Evolutionary conservation across 1,140 invertebrate genomes (phyloP).

Genomic region (Penaeus vannamei): DNA sequence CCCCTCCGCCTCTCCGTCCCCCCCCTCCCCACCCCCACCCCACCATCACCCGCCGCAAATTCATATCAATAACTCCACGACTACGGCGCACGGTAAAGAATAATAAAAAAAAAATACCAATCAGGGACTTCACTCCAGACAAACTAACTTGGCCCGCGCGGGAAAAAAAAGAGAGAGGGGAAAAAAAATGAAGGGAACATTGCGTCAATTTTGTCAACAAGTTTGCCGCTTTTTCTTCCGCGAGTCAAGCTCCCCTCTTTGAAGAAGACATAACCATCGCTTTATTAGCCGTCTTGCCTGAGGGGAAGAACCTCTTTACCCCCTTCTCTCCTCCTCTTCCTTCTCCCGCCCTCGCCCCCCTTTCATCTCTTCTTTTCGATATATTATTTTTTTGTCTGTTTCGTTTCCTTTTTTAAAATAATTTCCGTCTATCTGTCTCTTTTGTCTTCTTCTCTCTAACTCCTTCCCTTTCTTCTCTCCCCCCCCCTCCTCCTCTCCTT

Average conservation of each 20-base stretch:
- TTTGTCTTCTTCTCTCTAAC: neutral
- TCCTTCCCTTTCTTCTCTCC: neutral
- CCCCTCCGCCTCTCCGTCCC: neutral
- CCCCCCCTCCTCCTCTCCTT: neutral
- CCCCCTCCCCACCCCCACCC: neutral
- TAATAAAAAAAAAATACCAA: neutral
- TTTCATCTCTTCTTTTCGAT: neutral
- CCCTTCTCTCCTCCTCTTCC: neutral
- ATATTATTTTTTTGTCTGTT: no score
- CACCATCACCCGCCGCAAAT: slow-evolving; percentile 4
- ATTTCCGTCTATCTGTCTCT: no score
- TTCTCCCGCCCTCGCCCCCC: neutral
- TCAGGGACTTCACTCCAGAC: no score
- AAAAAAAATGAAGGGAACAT: neutral
- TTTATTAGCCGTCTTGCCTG: slow-evolving; percentile 52
- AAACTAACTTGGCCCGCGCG: neutral
- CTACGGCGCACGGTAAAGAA: neutral
- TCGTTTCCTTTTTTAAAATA: no score
- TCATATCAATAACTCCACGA: slow-evolving; percentile 49
- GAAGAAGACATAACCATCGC: slow-evolving; percentile 60
- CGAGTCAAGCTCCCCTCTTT: slow-evolving; percentile 56
- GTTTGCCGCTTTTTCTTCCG: slow-evolving; percentile 54
- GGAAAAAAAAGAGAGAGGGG: neutral
- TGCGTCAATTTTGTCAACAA: slow-evolving; percentile 66
- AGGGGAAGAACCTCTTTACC: neutral